Evolutionary conservation across 1,140 invertebrate genomes (phyloP).

Genomic region (Drosophila sp.): DNA sequence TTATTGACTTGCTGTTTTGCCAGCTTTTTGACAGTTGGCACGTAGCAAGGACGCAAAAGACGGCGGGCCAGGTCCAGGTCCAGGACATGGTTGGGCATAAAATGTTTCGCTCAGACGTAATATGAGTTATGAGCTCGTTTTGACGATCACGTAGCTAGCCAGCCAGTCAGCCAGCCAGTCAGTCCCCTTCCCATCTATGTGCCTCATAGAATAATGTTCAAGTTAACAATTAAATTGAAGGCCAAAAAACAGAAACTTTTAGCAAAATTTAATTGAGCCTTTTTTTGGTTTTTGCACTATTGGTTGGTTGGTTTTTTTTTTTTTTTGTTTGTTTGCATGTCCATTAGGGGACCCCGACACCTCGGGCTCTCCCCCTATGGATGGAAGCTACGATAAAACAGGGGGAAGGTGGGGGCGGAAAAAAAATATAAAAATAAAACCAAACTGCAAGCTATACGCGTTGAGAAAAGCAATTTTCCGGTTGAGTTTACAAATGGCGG

Average conservation of each 20-base stretch:
- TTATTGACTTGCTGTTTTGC: constrained; percentile 50
- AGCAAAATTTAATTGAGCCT: constrained; percentile 63
- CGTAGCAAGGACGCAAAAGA: constrained; percentile 40
- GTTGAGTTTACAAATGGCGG: constrained; percentile 72
- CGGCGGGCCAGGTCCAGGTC: constrained; percentile 15
- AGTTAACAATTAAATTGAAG: constrained; percentile 69
- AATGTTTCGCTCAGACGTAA: constrained; percentile 49
- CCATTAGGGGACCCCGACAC: constrained; percentile 29
- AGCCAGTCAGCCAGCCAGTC: not conserved
- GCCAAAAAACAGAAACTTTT: constrained; percentile 14
- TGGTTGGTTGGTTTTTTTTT: constrained; percentile 9
- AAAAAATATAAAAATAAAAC: constrained; percentile 28
- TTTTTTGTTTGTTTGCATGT: constrained; percentile 1
- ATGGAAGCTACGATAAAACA: constrained; percentile 17
- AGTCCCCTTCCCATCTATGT: not conserved
- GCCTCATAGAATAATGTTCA: constrained; percentile 56
- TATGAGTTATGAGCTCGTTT: constrained; percentile 65
- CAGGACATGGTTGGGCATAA: constrained; percentile 29
- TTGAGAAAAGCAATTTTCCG: constrained; percentile 78
- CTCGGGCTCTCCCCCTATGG: not conserved
- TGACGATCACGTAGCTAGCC: constrained; percentile 64
- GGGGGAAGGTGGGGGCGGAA: constrained; percentile 25
- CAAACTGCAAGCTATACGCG: constrained; percentile 51
- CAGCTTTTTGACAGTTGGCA: constrained; percentile 66
- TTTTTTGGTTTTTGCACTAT: constrained; percentile 24